Evolutionary conservation across 2,888 invertebrate genomes (phyloP).

Genomic region (Dynastes grantii): DNA sequence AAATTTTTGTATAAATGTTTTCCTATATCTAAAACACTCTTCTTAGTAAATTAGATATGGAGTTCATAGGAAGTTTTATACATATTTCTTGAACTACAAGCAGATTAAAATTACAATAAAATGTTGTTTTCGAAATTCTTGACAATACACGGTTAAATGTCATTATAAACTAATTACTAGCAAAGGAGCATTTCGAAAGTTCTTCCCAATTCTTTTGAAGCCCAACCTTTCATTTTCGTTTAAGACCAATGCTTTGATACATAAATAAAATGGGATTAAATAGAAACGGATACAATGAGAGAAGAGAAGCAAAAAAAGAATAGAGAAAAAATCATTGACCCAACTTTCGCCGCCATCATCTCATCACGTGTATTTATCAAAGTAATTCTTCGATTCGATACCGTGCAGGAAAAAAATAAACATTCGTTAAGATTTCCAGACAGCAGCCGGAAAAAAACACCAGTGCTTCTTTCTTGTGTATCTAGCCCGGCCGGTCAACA

Average conservation of each 20-base stretch:
- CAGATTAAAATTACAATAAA: too few species aligned
- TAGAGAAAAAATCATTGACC: constrained; percentile 17
- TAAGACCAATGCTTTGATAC: not conserved
- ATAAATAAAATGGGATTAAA: constrained; percentile 23
- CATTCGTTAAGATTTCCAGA: constrained; percentile 47
- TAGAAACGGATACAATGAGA: constrained; percentile 7
- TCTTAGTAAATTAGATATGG: too few species aligned
- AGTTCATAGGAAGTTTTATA: too few species aligned
- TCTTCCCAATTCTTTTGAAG: too few species aligned
- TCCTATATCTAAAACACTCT: too few species aligned
- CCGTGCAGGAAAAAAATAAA: constrained; percentile 48
- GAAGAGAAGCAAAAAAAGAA: constrained; percentile 1
- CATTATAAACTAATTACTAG: too few species aligned
- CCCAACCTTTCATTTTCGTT: not conserved
- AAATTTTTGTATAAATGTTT: too few species aligned
- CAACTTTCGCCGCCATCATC: constrained; percentile 24
- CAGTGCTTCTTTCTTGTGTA: constrained; percentile 31
- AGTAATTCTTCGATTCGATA: constrained; percentile 41
- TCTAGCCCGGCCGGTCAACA: not conserved
- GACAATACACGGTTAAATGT: too few species aligned
- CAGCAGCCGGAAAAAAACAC: constrained; percentile 23
- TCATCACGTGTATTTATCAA: constrained; percentile 43
- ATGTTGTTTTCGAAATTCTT: too few species aligned
- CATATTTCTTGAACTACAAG: too few species aligned
- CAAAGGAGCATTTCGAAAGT: too few species aligned